Base-by-base conservation (phyloP, 1,140 invertebrate genomes). In the Anastrepha obliqua region DNA sequence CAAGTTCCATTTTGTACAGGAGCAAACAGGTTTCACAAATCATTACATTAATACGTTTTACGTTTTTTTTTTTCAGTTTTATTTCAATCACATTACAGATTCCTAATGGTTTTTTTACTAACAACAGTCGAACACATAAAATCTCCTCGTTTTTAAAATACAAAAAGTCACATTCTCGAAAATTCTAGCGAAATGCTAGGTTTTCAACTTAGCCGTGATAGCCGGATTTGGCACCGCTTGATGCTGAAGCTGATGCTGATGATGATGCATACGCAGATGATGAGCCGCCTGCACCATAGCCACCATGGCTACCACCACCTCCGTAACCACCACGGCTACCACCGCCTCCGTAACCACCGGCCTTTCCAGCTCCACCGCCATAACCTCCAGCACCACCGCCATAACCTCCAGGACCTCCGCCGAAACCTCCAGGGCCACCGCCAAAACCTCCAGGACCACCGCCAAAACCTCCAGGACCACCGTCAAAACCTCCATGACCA, bases 201-300 rank as follows among this genome's bases (percentile, higher is more conserved):
- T 55, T 0, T 4, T 20, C 15, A 5, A 62, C 9, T 81, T 29
- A 81, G n/a, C 86, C 42, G 39, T 17, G 42, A 15, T 55, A 67
- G 44, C 60, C 44, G 17, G 58, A 64, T 64, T 47, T 86, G 55
- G 11, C 60, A n/a, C 47, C 13, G 39, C 87, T 58, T 44, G 87
- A 87, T 7, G 87, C 70, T 17, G 67, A 74, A 51, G 70, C 44
- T 78, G 74, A 29, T 13, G 74, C 74, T 4, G 74, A 74, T 3
- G 74, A 13, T 3, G 74, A 81, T 7, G 74, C 13, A 11, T 44
- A 11, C 39, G 39, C 67, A 1, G 67, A 70, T 7, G 42, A 39
- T 70, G 42, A 44, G 11, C 67, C 15, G 67, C 7, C 3, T 4
- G 39, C 42, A 9, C n/a, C 64, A 39, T 67, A 67, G 29, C 64